Base-by-base conservation (phyloP, 2,113 vertebrate species). In the Chiloscyllium plagiosum region DNA sequence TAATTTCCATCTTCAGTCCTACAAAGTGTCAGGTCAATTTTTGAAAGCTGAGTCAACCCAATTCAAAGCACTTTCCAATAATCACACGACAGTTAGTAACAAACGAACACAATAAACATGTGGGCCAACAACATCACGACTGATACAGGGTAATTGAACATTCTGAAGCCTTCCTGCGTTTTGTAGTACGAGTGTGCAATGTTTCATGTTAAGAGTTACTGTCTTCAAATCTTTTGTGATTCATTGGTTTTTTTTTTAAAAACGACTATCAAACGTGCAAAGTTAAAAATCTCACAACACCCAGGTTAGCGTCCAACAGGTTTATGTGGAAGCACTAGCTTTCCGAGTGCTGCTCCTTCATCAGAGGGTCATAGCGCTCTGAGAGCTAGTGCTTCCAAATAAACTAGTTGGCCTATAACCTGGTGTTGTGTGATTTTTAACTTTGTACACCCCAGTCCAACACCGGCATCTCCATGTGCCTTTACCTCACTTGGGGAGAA, bases 1-100 rank as follows among this genome's bases (percentile, higher is more conserved):
- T 37, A 94, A 94, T 68, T 94, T 94, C 65, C n/a, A 68, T 90
- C 87, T 90, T 90, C 61, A 66, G 56, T 68, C 65, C n/a, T 8
- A 68, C 68, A 61, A 47, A 94, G 65, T 22, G 7, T 37, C 22
- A 94, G 65, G 61, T 42, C 90, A 94, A 42, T 68, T 22, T 6
- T 12, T 94, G 65, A 94, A 68, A 68, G n/a, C 20, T 68, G 2
- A 94, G 37, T 94, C n/a, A 12, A 94, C 6, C 19, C 65, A n/a
- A 7, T n/a, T 94, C 65, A 94, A 42, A 90, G 50, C 26, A n/a
- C 26, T 13, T 52, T 61, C 24, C 22, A 61, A 56, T 89, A 65
- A 94, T 65, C 33, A 94, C 65, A 68, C 33, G 26, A 68, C 61
- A 7, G 89, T 37, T 37, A 17, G 1, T 33, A 61, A 22, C 89